Conservation (phyloP, 2,888 invertebrate species). For the Torymus auratus region DNA sequence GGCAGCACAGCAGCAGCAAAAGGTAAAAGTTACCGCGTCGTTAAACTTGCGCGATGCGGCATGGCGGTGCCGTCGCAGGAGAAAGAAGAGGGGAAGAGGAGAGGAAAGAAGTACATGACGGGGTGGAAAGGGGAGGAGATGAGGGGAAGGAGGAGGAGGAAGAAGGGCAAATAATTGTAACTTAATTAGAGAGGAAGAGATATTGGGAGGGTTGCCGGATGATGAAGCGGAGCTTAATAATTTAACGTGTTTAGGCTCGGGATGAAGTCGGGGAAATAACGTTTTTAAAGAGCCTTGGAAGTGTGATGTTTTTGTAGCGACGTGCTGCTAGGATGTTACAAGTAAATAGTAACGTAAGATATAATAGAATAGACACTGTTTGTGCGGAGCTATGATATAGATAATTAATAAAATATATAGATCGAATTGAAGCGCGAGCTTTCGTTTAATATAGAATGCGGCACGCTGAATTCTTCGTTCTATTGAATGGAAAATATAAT, state of each 20-base stretch:
- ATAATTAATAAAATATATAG: no score
- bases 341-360: not conserved
- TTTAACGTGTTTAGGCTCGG: no score
- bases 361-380: no score
- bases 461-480: no score
- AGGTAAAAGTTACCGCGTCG: slow-evolving; percentile 63
- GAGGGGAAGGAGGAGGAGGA: not conserved
- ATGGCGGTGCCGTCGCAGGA: slow-evolving; percentile 10
- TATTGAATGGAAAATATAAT: no score
- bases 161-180: slow-evolving; percentile 45
- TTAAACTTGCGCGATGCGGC: slow-evolving; percentile 59
- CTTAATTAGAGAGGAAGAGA: slow-evolving; percentile 33
- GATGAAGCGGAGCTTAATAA: slow-evolving; percentile 1
- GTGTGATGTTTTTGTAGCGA: no score
- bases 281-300: no score
- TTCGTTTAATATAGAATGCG: no score
- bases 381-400: no score
- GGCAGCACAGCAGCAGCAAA: slow-evolving; percentile 32
- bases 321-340: no score
- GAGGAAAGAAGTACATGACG: not conserved
- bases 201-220: not conserved
- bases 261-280: no score
- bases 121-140: not conserved
- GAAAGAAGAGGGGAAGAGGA: slow-evolving; percentile 2
- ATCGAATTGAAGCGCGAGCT: no score